These are phyloP conservation scores for Odontesthes bonariensis DNA, from an alignment of 2,113 vertebrate genomes.

Conservation along the genomic window DNA sequence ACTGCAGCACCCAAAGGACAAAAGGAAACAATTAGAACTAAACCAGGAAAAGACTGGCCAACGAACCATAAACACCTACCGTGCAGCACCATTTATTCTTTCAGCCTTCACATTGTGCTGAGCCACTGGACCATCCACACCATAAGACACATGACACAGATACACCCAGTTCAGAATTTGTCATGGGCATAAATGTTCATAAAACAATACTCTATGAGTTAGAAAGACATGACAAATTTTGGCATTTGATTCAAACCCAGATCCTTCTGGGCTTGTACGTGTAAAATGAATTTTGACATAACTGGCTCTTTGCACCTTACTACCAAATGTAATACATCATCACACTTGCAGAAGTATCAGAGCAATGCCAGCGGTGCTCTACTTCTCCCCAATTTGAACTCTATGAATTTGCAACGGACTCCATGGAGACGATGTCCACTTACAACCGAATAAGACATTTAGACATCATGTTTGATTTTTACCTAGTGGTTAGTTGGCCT, in stretches of 20 bases:
- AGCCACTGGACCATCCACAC: slow-evolving; percentile 12
- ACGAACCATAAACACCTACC: slow-evolving; percentile 27
- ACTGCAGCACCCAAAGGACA: slow-evolving; percentile 40
- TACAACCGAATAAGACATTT: too few species aligned
- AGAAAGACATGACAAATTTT: neutral
- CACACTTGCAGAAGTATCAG: neutral
- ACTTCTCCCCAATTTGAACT: too few species aligned
- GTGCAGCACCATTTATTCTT: slow-evolving; percentile 9
- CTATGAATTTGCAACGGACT: too few species aligned
- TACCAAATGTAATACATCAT: neutral
- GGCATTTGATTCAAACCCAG: neutral
- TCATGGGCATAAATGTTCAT: slow-evolving; percentile 9
- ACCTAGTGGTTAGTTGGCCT: too few species aligned
- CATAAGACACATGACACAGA: slow-evolving; percentile 28
- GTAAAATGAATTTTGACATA: neutral
- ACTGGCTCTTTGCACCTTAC: neutral
- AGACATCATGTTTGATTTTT: too few species aligned
- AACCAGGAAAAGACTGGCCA: slow-evolving; percentile 44
- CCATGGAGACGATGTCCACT: too few species aligned
- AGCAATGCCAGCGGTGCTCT: neutral
- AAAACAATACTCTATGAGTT: slow-evolving; percentile 12
- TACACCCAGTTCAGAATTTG: slow-evolving; percentile 17
- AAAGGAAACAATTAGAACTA: slow-evolving; percentile 42
- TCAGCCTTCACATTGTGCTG: slow-evolving; percentile 20
- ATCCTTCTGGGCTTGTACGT: neutral